Base-by-base conservation (phyloP, 2,113 vertebrate genomes). In the Limnothrissa miodon region DNA sequence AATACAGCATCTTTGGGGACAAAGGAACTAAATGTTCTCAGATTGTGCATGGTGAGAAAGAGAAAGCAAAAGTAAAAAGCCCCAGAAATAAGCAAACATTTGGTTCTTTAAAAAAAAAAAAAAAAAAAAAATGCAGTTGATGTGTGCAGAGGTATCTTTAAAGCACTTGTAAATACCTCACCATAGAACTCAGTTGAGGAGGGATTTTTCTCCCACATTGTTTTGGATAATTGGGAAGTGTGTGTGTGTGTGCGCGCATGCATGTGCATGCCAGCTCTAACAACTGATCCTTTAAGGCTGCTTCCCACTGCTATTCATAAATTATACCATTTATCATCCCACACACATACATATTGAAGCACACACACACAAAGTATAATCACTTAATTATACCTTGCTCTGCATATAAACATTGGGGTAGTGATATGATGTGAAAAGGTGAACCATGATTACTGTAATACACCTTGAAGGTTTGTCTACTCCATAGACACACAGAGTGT, bases 1-100 rank as follows among this genome's bases (percentile, higher is more conserved):
- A 86, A 86, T 88, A 79, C 78, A 83, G 44, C 13, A 48, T 85
- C 85, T 78, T 86, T 83, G 78, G 83, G 83, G 83, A 81, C 39
- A 78, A 82, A 62, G 33, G n/a, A 36, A 74, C 13, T 17, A 74
- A 70, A 33, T 33, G 29, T 33, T 70, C 62, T 80, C 78, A 81
- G 66, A 78, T 44, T 85, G 56, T 45, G 70, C 39, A 66, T 45
- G 25, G 15, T 56, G 79, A 80, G 10, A 74, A 17, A 29, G 29
- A 36, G 29, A 74, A 74, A 74, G 66, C 66, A 74, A 74, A 0
- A 13, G 66, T 39, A 74, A 74, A 74, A 74, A 74, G 33, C 13
- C 29, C 10, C 39, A 81, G 62, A 33, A 81, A 45, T 23, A 46
- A 44, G 29, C 0, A 66, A 6, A 36, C 66, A 15, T 74, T 74